Base-by-base conservation (phyloP, 2,113 vertebrate genomes). In the Chaetops frenatus region DNA sequence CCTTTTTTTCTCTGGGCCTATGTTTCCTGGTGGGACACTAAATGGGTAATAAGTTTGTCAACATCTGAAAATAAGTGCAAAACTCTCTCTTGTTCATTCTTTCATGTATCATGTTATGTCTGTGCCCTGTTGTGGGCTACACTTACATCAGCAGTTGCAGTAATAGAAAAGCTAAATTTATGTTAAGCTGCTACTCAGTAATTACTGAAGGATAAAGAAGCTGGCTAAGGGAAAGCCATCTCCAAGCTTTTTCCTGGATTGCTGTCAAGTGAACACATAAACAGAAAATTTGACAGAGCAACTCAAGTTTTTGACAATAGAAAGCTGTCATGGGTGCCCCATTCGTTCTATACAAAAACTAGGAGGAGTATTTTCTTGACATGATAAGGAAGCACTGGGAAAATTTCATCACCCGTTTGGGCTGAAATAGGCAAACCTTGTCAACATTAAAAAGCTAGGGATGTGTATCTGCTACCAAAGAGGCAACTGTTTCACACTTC, bases 191-290 rank as follows among this genome's bases (percentile, higher is more conserved):
- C 62, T 83, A n/a, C 81, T 92, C 47, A 81, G 29, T 79, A 95
- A 77, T 93, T 96, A 89, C 77, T 89, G 85, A 87, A 94, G 57
- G 69, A 69, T 88, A 93, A 91, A 91, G 76, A 71, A 96, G 51
- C 86, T 94, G 57, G 72, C 48, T 83, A 85, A 93, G 28, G 64
- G 54, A 87, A 57, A 85, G 50, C 8, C 47, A 33, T 94, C 77
- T 72, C 73, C 12, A 76, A 31, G 71, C 35, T 82, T 95, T 95
- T 88, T 79, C 69, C 44, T 96, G 92, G 38, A 23, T 84, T 92
- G 60, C 51, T 97, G 70, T 94, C 78, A 82, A 96, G 48, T 45
- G 73, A 91, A 71, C 31, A 91, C 29, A 93, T 92, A 86, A 62
- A 42, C 82, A 81, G 56, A 82, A 92, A 91, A 69, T 69, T 33